These are phyloP conservation scores for Teleopsis dalmanni DNA, from an alignment of 1,140 invertebrate genomes.

Conservation along the genomic window DNA sequence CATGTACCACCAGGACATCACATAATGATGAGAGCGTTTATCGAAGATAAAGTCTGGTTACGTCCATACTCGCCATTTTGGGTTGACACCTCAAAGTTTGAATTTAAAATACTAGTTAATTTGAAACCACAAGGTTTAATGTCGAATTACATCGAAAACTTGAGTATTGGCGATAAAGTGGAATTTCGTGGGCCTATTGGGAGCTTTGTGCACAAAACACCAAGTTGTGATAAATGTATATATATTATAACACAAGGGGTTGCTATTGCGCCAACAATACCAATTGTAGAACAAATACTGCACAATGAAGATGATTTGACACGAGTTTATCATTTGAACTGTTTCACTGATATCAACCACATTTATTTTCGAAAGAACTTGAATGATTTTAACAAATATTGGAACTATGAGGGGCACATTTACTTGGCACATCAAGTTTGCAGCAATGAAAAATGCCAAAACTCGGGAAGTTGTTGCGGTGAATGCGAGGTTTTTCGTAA, in stretches of 20 bases:
- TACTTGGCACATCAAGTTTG: constrained; percentile 25
- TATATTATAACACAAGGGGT: constrained; percentile 33
- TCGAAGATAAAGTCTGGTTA: background rate
- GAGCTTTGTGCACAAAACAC: constrained; percentile 16
- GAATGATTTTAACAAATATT: constrained; percentile 26
- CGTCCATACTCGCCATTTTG: constrained; percentile 40
- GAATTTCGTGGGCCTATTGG: constrained; percentile 39
- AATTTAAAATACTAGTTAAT: constrained; percentile 38
- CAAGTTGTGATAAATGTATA: constrained; percentile 4
- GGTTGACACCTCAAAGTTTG: constrained; percentile 21
- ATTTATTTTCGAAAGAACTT: constrained; percentile 29
- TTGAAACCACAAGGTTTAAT: constrained; percentile 25
- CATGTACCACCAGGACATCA: constrained; percentile 35
- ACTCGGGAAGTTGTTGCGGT: too few species aligned
- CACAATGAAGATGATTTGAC: constrained; percentile 37
- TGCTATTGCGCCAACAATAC: constrained; percentile 33
- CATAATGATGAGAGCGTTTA: constrained; percentile 27
- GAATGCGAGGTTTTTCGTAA: background rate
- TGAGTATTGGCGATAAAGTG: constrained; percentile 19
- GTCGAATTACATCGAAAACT: constrained; percentile 19
- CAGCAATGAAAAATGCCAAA: constrained; percentile 6
- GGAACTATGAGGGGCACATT: constrained; percentile 31
- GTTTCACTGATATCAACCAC: constrained; percentile 26
- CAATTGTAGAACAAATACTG: constrained; percentile 26
- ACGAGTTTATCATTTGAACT: constrained; percentile 26